These are phyloP conservation scores for Odocoileus hemionus DNA, from an alignment of 2,113 vertebrate species.

Conservation along the genomic window DNA sequence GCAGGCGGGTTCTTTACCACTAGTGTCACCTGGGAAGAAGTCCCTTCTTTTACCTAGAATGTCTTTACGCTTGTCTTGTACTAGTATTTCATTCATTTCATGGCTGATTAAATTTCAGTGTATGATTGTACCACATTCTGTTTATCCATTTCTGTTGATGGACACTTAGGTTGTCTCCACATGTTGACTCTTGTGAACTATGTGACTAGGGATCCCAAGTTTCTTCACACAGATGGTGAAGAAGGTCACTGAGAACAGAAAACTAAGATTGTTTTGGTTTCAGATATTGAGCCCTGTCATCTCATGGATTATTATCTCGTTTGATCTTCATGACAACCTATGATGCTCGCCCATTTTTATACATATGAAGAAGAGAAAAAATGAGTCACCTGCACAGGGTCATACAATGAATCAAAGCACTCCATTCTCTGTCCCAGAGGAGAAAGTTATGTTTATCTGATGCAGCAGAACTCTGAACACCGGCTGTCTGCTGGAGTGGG, in stretches of 20 bases:
- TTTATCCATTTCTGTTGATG: background rate
- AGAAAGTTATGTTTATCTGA: background rate
- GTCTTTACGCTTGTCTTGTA: background rate
- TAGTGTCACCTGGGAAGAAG: background rate
- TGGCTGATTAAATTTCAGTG: background rate
- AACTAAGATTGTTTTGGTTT: background rate
- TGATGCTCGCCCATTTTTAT: background rate
- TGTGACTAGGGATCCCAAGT: background rate
- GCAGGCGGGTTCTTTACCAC: background rate
- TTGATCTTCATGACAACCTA: background rate
- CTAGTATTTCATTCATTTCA: background rate
- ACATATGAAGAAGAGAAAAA: background rate
- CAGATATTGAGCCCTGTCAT: background rate
- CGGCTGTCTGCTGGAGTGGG: background rate
- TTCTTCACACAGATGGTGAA: background rate
- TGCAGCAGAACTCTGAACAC: background rate
- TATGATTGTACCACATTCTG: background rate
- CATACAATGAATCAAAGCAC: background rate
- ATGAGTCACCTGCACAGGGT: background rate
- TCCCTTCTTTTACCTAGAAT: background rate
- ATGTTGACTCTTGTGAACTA: background rate
- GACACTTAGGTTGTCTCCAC: background rate
- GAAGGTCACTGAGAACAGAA: background rate
- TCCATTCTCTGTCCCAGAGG: accelerated
- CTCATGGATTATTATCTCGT: background rate